These are phyloP conservation scores for Caenorhabditis becei DNA, from an alignment of 2,888 invertebrate species.

Conservation along the genomic window DNA sequence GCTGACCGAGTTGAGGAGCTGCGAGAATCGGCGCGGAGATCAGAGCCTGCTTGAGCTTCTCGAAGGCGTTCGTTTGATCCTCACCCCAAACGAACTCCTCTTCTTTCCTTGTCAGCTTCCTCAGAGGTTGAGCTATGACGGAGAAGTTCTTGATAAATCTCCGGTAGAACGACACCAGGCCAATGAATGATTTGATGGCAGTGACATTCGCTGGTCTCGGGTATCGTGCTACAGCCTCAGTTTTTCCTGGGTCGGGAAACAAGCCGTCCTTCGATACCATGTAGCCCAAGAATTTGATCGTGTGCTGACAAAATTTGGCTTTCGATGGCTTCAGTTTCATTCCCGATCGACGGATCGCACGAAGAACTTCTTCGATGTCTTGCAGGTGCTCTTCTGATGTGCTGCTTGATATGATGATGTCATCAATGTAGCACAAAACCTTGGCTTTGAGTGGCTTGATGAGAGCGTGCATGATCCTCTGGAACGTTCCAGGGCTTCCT, in stretches of 20 bases:
- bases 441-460: neutral
- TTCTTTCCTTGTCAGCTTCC: conserved; percentile 39
- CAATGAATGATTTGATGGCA: conserved; percentile 51
- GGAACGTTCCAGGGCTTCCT: conserved; percentile 41
- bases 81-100: conserved; percentile 37
- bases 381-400: conserved; percentile 43
- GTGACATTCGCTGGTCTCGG: conserved; percentile 41
- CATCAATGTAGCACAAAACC: conserved; percentile 59
- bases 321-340: conserved; percentile 63
- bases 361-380: conserved; percentile 57
- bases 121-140: conserved; percentile 34
- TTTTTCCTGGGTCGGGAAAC: conserved; percentile 56
- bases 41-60: conserved; percentile 28
- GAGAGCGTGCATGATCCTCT: conserved; percentile 37
- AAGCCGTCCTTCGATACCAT: conserved; percentile 56
- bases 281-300: conserved; percentile 63
- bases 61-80: conserved; percentile 27
- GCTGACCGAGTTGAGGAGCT: conserved; percentile 28
- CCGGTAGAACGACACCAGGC: conserved; percentile 46
- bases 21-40: conserved; percentile 39
- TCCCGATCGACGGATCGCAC: conserved; percentile 33
- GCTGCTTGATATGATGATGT: conserved; percentile 32
- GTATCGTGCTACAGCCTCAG: conserved; percentile 31
- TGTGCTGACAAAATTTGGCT: conserved; percentile 40
- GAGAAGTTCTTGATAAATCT: conserved; percentile 56